phyloP scores from a whole-genome alignment of 2,113 vertebrate genomes.

The Smithornis capensis region DNA sequence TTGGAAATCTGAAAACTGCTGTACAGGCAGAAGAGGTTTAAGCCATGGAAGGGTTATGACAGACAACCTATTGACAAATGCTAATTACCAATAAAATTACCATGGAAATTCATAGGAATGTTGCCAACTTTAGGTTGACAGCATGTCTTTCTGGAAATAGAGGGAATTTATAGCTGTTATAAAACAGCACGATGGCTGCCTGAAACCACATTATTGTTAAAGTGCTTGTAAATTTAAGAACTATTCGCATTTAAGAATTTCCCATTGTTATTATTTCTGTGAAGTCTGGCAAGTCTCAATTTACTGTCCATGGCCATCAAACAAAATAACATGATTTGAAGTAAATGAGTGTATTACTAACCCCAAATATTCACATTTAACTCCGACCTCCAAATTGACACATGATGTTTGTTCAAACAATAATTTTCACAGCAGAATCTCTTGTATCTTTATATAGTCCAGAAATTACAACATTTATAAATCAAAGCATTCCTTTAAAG shows the following conservation, averaged over 20 bases:
- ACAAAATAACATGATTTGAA: not conserved
- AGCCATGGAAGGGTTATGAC: not conserved
- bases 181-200: not conserved
- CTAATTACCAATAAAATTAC: not conserved
- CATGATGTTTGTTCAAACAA: not conserved
- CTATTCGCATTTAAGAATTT: not conserved
- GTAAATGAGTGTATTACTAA: not conserved
- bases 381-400: not conserved
- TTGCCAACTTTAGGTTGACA: not conserved
- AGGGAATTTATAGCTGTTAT: not conserved
- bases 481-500: not conserved
- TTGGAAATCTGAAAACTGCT: not conserved
- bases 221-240: not conserved
- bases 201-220: not conserved
- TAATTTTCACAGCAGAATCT: not conserved
- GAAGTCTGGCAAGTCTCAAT: not conserved
- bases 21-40: not conserved
- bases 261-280: not conserved
- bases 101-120: not conserved
- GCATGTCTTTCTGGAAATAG: not conserved
- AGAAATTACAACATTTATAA: not conserved
- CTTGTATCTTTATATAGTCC: not conserved
- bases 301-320: not conserved
- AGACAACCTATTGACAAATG: slow-evolving; percentile 6
- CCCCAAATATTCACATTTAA: not conserved